Evolutionary conservation across 2,888 invertebrate genomes (phyloP).

Genomic region (Cosmia pyralina): DNA sequence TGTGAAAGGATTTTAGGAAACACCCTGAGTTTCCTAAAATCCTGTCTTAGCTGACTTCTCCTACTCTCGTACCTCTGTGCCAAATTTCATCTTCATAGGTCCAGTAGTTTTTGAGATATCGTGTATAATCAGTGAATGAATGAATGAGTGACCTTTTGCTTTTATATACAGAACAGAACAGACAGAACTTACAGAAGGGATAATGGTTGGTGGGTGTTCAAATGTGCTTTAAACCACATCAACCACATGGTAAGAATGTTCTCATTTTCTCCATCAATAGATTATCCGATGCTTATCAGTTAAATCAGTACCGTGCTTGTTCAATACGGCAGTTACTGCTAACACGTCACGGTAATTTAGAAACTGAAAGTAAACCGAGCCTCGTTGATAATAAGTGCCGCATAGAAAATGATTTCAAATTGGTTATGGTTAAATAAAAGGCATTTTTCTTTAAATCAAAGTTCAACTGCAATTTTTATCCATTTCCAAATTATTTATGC

Average conservation of each 20-base stretch:
- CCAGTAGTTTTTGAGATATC: too few species aligned
- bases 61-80: too few species aligned
- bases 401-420: not conserved
- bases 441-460: not conserved
- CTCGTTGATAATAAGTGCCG: not conserved
- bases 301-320: not conserved
- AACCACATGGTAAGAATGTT: not conserved
- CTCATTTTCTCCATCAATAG: not conserved
- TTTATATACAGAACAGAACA: too few species aligned
- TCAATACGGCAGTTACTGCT: not conserved
- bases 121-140: too few species aligned
- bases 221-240: not conserved
- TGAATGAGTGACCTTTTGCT: too few species aligned
- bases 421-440: not conserved
- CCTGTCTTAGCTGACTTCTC: too few species aligned
- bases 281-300: not conserved
- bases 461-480: not conserved
- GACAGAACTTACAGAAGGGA: too few species aligned
- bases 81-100: too few species aligned
- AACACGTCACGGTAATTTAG: conserved; percentile 5
- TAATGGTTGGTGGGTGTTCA: not conserved
- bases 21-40: too few species aligned
- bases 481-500: not conserved
- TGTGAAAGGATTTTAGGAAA: too few species aligned
- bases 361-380: not conserved